Evolutionary conservation across 2,113 vertebrate species (phyloP).

Genomic region (Vanacampus margaritifer): DNA sequence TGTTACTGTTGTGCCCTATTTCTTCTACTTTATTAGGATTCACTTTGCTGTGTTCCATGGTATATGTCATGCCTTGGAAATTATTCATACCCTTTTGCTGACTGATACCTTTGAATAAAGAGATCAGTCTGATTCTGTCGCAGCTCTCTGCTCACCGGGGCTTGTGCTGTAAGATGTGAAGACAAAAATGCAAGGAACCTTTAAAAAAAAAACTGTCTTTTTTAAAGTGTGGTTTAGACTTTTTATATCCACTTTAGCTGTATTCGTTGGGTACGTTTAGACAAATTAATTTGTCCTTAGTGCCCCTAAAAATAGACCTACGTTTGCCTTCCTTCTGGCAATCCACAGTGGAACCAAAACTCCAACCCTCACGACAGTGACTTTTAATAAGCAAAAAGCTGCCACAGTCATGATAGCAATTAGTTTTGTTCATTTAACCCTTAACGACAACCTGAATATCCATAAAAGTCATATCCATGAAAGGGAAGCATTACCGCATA

Average conservation of each 20-base stretch:
- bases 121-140: no score
- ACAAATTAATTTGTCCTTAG: slow-evolving; percentile 61
- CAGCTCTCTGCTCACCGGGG: no score
- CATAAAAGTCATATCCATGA: slow-evolving; percentile 3
- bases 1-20: no score
- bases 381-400: neutral
- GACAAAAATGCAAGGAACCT: no score
- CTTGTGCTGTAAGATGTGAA: no score
- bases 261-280: slow-evolving; percentile 21
- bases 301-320: slow-evolving; percentile 45
- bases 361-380: slow-evolving; percentile 2
- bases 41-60: no score
- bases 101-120: no score
- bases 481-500: slow-evolving; percentile 11
- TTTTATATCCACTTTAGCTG: slow-evolving; percentile 3
- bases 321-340: slow-evolving; percentile 18
- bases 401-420: neutral
- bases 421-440: slow-evolving; percentile 10
- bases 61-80: no score
- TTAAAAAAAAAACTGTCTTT: no score
- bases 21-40: no score
- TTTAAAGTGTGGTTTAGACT: no score
- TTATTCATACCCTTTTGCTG: no score
- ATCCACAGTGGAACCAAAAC: slow-evolving; percentile 27
- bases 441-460: slow-evolving; percentile 17